Percentiles rank a stretch among this genome's conserved stretches.
These are phyloP conservation scores for Actias luna DNA, from an alignment of 2,888 invertebrate genomes.

Conservation along the genomic window DNA sequence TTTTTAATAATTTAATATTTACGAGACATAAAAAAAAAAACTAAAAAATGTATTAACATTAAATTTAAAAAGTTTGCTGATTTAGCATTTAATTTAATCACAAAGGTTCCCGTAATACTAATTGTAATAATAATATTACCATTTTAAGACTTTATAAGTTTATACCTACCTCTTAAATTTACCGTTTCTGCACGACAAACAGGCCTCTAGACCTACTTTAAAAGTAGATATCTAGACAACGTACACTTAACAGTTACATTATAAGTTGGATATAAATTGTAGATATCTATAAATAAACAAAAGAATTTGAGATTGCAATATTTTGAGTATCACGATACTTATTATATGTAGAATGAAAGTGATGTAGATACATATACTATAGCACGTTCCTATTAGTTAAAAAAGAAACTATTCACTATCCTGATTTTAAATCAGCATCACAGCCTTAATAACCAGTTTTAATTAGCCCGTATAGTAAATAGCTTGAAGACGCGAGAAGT, in stretches of 20 bases:
- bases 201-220: slow-evolving; percentile 30
- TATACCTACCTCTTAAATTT: slow-evolving; percentile 23
- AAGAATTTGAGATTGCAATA: background rate
- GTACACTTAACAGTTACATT: slow-evolving; percentile 23
- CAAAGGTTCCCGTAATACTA: background rate
- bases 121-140: background rate
- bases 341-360: too few species aligned
- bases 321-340: background rate
- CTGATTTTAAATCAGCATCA: too few species aligned
- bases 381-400: too few species aligned
- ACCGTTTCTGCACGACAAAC: slow-evolving; percentile 37
- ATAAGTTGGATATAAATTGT: background rate
- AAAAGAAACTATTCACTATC: too few species aligned
- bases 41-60: too few species aligned
- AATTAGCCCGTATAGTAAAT: too few species aligned
- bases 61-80: too few species aligned
- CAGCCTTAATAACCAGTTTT: too few species aligned
- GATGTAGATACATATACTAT: too few species aligned
- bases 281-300: background rate
- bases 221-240: slow-evolving; percentile 17
- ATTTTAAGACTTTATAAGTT: background rate
- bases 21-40: too few species aligned
- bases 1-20: too few species aligned
- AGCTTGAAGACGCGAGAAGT: too few species aligned
- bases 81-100: background rate